These are phyloP conservation scores for Seriola aureovittata DNA, from an alignment of 2,113 vertebrate genomes.

Conservation along the genomic window DNA sequence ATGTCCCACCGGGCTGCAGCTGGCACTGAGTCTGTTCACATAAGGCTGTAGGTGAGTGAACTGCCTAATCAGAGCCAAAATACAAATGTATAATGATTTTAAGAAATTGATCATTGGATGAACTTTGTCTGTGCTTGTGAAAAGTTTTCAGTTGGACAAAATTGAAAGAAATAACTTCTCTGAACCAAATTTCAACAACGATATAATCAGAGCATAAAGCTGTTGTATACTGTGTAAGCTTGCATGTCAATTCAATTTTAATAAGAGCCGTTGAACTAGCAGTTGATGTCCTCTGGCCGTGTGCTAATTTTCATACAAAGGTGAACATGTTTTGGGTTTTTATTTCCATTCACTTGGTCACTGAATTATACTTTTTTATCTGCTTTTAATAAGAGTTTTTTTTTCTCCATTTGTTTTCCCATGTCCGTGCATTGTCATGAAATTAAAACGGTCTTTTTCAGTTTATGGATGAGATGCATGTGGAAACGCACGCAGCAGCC, in stretches of 20 bases:
- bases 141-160: not conserved
- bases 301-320: conserved; percentile 31
- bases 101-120: not conserved
- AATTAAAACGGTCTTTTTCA: not conserved
- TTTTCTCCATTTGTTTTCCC: not conserved
- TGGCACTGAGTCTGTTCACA: conserved; percentile 26
- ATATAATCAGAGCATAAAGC: not conserved
- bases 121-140: not conserved
- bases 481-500: not conserved
- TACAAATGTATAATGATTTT: conserved; percentile 14
- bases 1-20: conserved; percentile 25
- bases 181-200: conserved; percentile 23
- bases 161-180: not conserved
- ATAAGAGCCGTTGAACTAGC: conserved; percentile 20
- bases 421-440: not conserved
- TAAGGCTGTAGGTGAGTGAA: conserved; percentile 22
- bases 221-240: conserved; percentile 1
- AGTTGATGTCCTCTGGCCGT: conserved; percentile 24
- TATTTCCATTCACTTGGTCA: not conserved
- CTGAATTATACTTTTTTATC: conserved; percentile 1
- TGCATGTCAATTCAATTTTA: conserved; percentile 35
- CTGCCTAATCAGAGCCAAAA: conserved; percentile 35
- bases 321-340: conserved; percentile 9
- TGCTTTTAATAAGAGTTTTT: conserved; percentile 40
- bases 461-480: not conserved